Base-by-base conservation (phyloP, 1,140 invertebrate species). In the Plectrocnemia conspersa region DNA sequence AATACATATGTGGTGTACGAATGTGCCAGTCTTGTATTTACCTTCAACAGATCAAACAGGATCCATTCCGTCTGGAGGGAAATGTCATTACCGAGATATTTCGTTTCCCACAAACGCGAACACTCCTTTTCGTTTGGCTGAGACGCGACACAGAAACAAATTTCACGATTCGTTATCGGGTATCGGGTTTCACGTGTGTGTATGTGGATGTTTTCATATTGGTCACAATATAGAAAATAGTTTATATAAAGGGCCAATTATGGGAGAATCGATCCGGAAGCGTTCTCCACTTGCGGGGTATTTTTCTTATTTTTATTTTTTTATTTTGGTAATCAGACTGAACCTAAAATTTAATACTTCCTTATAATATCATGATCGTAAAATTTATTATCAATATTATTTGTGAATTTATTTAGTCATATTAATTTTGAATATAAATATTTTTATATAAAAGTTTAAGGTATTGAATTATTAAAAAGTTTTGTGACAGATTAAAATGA, bases 161-260 rank as follows among this genome's bases (percentile, higher is more conserved):
- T 35, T 35, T 35, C 32, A 35, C 32, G 32, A 35, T 35, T 35
- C 32, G 32, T 35, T 35, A 35, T 35, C 32, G 27, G 6, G 32
- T 35, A 35, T 35, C 32, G 32, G 16, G 6, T 29, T 29, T 7
- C 21, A 40, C 36, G 16, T 40, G 21, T 40, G 21, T 40, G 36
- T 18, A 40, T 40, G 10, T 16, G 33, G 5, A 40, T 40, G 36
- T 16, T 15, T 40, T 10, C 36, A 40, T 40, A 40, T 40, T 40
- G n/a, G n/a, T n/a, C n/a, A n/a, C n/a, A n/a, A n/a, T n/a, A n/a
- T n/a, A n/a, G n/a, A n/a, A n/a, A n/a, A n/a, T n/a, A n/a, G n/a
- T n/a, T n/a, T n/a, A n/a, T n/a, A n/a, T n/a, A n/a, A n/a, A n/a
- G n/a, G n/a, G n/a, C n/a, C n/a, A n/a, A n/a, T n/a, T n/a, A n/a